Percentiles rank a stretch among this genome's conserved stretches.
Conservation (phyloP, 2,113 vertebrate species). For the Neodon shergylaensis region DNA sequence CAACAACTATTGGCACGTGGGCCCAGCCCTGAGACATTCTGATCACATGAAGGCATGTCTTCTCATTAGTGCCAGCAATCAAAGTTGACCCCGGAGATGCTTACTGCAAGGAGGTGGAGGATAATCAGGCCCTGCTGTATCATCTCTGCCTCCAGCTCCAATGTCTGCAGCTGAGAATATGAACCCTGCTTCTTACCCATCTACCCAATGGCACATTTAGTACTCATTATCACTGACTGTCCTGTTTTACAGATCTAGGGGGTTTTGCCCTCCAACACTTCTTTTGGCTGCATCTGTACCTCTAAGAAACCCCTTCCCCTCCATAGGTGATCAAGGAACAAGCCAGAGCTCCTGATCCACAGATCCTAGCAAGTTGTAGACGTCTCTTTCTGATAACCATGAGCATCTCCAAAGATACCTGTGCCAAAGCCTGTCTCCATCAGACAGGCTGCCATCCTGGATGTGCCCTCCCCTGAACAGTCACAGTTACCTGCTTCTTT, state of each 20-base stretch:
- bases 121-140: neutral
- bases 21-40: neutral
- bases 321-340: neutral
- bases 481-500: too few relatives aligned
- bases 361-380: neutral
- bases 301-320: neutral
- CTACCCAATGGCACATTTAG: neutral
- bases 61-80: conserved; percentile 45
- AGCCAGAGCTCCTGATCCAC: neutral
- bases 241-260: neutral
- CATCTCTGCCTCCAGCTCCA: neutral
- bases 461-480: neutral
- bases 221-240: rapidly evolving
- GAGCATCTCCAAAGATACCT: rapidly evolving
- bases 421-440: neutral
- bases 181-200: neutral
- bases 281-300: neutral
- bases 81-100: neutral
- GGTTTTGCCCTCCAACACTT: neutral
- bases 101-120: neutral
- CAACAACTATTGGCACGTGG: neutral
- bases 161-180: neutral
- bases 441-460: too few relatives aligned
- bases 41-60: neutral
- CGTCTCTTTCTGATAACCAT: neutral